Evolutionary conservation across 2,113 vertebrate species (phyloP).

Genomic region (Isurus oxyrinchus): DNA sequence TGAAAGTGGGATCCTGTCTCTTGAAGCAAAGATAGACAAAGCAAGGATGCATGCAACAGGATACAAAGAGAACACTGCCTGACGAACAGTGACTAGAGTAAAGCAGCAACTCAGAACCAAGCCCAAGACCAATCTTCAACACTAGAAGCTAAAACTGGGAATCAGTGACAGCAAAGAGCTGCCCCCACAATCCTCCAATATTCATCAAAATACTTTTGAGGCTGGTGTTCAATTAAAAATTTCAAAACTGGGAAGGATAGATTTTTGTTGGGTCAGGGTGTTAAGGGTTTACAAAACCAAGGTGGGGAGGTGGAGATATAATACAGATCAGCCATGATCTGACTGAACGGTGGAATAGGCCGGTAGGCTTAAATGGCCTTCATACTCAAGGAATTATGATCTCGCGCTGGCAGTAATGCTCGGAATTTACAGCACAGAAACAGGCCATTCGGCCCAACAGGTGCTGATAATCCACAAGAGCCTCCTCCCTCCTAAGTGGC

Average conservation of each 20-base stretch:
- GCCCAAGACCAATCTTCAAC: not conserved
- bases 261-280: not conserved
- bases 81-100: not conserved
- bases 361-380: not conserved
- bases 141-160: not conserved
- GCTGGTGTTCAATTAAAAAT: not conserved
- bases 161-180: not conserved
- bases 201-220: not conserved
- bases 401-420: not conserved
- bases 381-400: not conserved
- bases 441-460: no score
- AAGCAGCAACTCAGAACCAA: not conserved
- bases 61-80: not conserved
- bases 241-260: not conserved
- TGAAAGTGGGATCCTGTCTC: not conserved
- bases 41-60: not conserved
- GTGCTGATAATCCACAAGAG: no score
- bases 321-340: not conserved
- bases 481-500: no score
- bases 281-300: not conserved
- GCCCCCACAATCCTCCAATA: not conserved
- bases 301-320: not conserved
- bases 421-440: not conserved
- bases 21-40: not conserved
- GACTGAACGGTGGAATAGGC: not conserved